Percentiles rank a stretch among this genome's conserved stretches.
phyloP scores from a whole-genome alignment of 2,113 vertebrate species.

The Hippopotamus amphibius region DNA sequence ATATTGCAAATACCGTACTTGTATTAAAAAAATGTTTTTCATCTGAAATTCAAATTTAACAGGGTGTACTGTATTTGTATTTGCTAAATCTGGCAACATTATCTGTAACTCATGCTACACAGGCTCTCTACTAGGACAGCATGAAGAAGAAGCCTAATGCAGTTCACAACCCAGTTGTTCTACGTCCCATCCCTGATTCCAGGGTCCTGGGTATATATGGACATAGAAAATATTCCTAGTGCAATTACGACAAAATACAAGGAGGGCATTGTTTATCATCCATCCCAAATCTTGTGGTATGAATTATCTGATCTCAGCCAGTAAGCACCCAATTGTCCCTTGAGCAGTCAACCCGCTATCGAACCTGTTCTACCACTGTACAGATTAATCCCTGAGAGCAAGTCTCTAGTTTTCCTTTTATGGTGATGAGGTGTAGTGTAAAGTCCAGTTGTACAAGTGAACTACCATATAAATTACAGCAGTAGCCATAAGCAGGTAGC shows the following conservation, averaged over 20 bases:
- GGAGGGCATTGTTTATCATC: neutral
- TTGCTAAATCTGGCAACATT: neutral
- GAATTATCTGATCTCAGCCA: neutral
- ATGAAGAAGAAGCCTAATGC: neutral
- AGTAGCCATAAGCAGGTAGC: neutral
- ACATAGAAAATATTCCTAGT: neutral
- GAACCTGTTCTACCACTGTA: neutral
- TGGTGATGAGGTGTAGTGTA: neutral
- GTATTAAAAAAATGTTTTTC: neutral
- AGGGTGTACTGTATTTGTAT: neutral
- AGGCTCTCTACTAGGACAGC: neutral
- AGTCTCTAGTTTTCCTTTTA: neutral
- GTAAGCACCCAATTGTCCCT: neutral
- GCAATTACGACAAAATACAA: neutral
- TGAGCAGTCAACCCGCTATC: neutral
- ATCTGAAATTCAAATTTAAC: slow-evolving; percentile 23
- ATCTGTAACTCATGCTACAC: neutral
- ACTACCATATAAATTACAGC: neutral
- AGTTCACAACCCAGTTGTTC: neutral
- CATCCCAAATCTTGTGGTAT: neutral
- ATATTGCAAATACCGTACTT: neutral
- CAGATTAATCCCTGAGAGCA: neutral
- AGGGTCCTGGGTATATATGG: neutral
- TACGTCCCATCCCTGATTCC: neutral
- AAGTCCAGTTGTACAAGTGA: neutral